These are phyloP conservation scores for Puffinus mauretanicus DNA, from an alignment of 2,113 vertebrate genomes.

Conservation along the genomic window DNA sequence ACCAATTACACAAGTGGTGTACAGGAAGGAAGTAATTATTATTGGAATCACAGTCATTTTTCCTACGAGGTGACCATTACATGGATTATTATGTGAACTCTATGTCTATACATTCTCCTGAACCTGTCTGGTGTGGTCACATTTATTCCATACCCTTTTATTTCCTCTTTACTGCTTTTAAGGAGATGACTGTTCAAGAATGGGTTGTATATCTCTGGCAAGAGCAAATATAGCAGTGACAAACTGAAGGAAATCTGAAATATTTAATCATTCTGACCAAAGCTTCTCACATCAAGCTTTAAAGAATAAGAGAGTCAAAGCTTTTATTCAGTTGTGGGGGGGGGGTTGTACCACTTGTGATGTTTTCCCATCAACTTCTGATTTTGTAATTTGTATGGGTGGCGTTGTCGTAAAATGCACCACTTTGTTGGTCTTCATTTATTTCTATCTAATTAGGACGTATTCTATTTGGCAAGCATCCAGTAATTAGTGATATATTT, in stretches of 20 bases:
- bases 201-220: not conserved
- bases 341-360: not conserved
- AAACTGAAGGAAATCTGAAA: not conserved
- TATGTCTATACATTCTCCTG: not conserved
- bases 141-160: not conserved
- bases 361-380: not conserved
- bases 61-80: not conserved
- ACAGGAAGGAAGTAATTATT: not conserved
- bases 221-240: not conserved
- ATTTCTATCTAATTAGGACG: not conserved
- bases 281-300: not conserved
- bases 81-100: not conserved
- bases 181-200: not conserved
- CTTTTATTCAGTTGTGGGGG: not conserved
- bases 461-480: conserved; percentile 25
- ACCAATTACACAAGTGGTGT: not conserved
- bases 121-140: not conserved
- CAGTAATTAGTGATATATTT: conserved; percentile 29
- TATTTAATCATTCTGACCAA: not conserved
- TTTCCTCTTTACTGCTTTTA: not conserved
- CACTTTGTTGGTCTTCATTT: conserved; percentile 30
- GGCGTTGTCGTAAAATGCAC: not conserved
- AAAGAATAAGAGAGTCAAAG: not conserved
- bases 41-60: not conserved
- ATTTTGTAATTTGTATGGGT: not conserved